Evolutionary conservation across 2,888 invertebrate genomes (phyloP).

Genomic region (Meteorus cinctellus): DNA sequence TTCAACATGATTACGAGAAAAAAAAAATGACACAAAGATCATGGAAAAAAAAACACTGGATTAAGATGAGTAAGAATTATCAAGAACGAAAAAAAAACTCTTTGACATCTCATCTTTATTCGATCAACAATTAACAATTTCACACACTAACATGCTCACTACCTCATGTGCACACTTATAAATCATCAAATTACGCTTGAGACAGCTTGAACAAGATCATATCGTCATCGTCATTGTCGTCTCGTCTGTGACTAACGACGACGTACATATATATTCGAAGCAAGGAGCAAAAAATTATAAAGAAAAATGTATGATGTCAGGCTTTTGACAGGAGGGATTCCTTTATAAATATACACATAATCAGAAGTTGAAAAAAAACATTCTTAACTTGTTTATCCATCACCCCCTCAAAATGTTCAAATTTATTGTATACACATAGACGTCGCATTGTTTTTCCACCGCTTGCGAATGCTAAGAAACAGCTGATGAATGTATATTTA

Average conservation of each 20-base stretch:
- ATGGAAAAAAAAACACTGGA: background rate
- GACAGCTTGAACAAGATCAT: constrained; percentile 48
- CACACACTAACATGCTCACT: constrained; percentile 12
- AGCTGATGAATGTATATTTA: constrained; percentile 13
- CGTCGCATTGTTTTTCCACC: background rate
- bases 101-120: background rate
- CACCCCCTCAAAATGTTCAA: background rate
- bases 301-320: constrained; percentile 52
- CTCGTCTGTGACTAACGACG: constrained; percentile 19
- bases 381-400: background rate
- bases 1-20: too few relatives aligned
- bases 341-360: constrained; percentile 5
- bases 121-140: constrained; percentile 39
- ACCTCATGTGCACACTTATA: constrained; percentile 38
- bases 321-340: constrained; percentile 40
- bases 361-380: background rate
- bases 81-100: constrained; percentile 12
- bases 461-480: background rate
- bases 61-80: background rate
- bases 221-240: constrained; percentile 37
- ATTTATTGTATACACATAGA: background rate
- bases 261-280: background rate
- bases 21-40: too few relatives aligned
- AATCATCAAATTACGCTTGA: constrained; percentile 44
- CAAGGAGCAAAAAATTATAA: background rate